Base-by-base conservation (phyloP, 1,140 invertebrate genomes). In the Telenomus remus region DNA sequence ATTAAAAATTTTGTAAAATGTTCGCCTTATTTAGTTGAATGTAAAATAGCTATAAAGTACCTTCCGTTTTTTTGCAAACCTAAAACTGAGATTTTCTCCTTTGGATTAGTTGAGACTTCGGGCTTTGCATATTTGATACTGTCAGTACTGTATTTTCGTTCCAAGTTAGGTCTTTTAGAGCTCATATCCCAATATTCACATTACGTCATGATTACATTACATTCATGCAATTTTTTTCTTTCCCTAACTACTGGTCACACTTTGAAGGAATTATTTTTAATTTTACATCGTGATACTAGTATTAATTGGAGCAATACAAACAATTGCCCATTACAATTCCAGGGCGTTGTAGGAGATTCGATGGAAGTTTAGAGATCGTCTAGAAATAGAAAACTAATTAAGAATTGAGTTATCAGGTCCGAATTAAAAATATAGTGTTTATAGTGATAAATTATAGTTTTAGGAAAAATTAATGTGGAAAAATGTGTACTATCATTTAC, bases 161-260 rank as follows among this genome's bases (percentile, higher is more conserved):
- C 60, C 27, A 72, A 65, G 0, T 50, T 15, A 34, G 69, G 60
- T 65, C 34, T 72, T 60, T 72, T 72, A 37, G 60, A 63, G 11
- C 59, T 27, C 69, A 72, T 72, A 72, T 72, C 69, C 69, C 49
- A 72, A 57, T 37, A 56, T 61, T 63, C 37, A 35, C 59, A 63
- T 71, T 57, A 51, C 56, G 56, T 57, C 8, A 46, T 16, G 4
- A 10, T 4, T 7, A 4, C 16, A 8, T 19, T 48, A 14, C 19
- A 13, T 3, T 48, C 15, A 48, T 39, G 37, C 1, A 48, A 19
- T 27, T 16, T n/a, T n/a, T n/a, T 11, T 48, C 14, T 19, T 48
- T 48, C 4, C 1, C 9, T 19, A 48, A 11, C 19, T 27, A 44
- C 37, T n/a, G 13, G 11, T 44, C 4, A 27, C 12, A 3, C 13